Conservation (phyloP, 2,113 vertebrate species). For the Coturnix japonica region DNA sequence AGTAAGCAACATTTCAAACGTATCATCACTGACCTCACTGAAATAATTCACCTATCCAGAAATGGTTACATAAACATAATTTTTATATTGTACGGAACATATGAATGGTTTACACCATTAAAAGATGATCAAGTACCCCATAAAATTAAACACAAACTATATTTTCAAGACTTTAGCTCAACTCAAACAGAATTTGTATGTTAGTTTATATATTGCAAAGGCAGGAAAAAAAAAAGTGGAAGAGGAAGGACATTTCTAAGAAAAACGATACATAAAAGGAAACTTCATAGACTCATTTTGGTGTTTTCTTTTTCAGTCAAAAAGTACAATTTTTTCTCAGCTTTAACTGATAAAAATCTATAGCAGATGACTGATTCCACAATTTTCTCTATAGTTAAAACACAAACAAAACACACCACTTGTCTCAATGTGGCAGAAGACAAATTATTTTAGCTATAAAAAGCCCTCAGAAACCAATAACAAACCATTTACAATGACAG, state of each 20-base stretch:
- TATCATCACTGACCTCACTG: background rate
- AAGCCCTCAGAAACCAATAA: background rate
- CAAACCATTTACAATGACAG: background rate
- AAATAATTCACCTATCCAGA: slow-evolving; percentile 21
- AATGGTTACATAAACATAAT: slow-evolving; percentile 18
- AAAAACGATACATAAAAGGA: background rate
- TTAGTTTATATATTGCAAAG: background rate
- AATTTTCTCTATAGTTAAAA: background rate
- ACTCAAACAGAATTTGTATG: background rate
- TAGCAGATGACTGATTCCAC: background rate
- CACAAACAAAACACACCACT: background rate
- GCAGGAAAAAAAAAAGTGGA: background rate
- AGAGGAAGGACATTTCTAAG: background rate
- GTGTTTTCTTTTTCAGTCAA: background rate
- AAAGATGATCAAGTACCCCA: background rate
- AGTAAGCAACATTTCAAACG: background rate
- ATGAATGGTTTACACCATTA: background rate
- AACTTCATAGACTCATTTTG: background rate
- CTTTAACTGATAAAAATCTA: background rate
- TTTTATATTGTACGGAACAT: background rate
- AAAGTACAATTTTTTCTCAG: background rate
- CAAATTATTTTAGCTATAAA: background rate
- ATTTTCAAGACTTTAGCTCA: background rate
- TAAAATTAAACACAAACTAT: background rate
- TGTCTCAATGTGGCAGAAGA: background rate